Percentiles rank a stretch among this genome's conserved stretches.
Conservation (phyloP, 2,113 vertebrate genomes). For the Herpailurus yagouaroundi region DNA sequence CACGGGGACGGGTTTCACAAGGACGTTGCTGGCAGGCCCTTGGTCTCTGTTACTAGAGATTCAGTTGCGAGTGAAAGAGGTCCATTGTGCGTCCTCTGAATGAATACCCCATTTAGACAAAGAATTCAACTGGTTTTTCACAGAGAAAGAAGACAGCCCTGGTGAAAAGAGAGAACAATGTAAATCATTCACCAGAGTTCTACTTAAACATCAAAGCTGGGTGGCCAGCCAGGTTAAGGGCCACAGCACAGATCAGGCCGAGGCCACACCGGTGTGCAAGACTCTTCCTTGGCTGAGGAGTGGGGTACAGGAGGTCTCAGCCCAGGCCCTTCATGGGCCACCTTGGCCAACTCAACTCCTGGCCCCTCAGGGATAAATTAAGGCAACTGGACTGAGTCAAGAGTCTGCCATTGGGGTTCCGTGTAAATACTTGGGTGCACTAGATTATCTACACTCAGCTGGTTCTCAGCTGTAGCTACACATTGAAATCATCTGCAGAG, state of each 20-base stretch:
- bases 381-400: background rate
- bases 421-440: background rate
- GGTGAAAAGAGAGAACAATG: conserved; percentile 68
- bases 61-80: conserved; percentile 57
- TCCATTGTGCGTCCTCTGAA: conserved; percentile 70
- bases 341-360: background rate
- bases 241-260: background rate
- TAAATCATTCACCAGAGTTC: conserved; percentile 68
- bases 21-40: conserved; percentile 49
- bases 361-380: background rate
- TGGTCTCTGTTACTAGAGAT: conserved; percentile 60
- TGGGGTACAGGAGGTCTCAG: background rate
- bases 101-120: conserved; percentile 71
- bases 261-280: background rate
- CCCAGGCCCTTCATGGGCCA: background rate
- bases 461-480: background rate
- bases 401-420: background rate
- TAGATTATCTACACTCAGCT: fast-evolving
- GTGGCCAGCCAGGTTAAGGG: conserved; percentile 63
- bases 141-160: conserved; percentile 70
- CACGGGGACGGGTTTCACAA: conserved; percentile 55
- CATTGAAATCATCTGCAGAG: background rate
- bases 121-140: conserved; percentile 71
- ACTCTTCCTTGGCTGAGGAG: background rate
- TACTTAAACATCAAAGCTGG: conserved; percentile 56